Base-by-base conservation (phyloP, 1,140 invertebrate genomes). In the Listronotus bonariensis region DNA sequence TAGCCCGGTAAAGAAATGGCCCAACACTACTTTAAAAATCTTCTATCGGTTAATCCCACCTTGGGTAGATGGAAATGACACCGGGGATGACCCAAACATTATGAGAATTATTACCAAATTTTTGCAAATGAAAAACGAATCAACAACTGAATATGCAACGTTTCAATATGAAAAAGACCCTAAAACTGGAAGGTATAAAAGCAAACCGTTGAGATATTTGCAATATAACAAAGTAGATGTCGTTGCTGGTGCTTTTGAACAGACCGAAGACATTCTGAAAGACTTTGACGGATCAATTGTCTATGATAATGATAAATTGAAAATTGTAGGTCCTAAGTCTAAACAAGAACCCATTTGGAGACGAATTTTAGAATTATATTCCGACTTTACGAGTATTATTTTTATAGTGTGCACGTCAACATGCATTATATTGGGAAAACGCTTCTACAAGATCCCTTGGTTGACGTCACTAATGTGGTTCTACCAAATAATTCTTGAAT, bases 1-100 rank as follows among this genome's bases (percentile, higher is more conserved):
- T n/a, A n/a, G n/a, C n/a, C n/a, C n/a, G n/a, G 32, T 34, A 5
- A 46, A 46, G 18, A 46, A 46, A 46, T 46, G 43, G 43, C 17
- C 43, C 5, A 46, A 46, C 11, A 46, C 43, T 8, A 46, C 43
- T 1, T 15, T 46, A 9, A 46, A 46, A 18, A 46, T 46, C 5
- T 17, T 46, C 11, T 46, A 46, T 18, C n/a, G 43, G 5, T 2
- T 17, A 3, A 46, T 46, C 3, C 43, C 43, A 46, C 43, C 43
- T 2, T 46, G 6, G 14, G 43, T 46, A 10, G 5, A 15, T 46
- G 15, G 5, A 6, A 15, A 46, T 9, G 5, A 18, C 11, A 46
- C 11, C 8, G 43, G 43, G 18, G 2, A 5, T 17, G 43, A 46
- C 7, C 43, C 15, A 18, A 46, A 14, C 11, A 46, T 46, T 5